Conservation (phyloP, 2,113 vertebrate genomes). For the Sander vitreus region DNA sequence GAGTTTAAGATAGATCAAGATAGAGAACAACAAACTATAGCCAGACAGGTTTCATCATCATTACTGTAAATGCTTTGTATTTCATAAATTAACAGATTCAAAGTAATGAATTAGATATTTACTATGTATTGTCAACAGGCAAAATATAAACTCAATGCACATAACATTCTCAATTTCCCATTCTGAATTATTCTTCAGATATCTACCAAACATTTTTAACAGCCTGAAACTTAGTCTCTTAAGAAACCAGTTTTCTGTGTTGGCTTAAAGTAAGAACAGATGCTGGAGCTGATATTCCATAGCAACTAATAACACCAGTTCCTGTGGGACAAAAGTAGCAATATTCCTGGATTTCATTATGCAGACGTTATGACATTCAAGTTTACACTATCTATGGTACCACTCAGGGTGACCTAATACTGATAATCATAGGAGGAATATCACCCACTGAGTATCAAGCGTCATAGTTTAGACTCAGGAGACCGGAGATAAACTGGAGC, state of each 20-base stretch:
- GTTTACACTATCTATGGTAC: neutral
- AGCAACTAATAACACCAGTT: slow-evolving; percentile 1
- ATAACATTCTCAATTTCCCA: neutral
- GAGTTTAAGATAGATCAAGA: neutral
- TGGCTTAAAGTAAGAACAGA: slow-evolving; percentile 39
- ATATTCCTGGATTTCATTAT: neutral
- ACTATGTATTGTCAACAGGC: neutral
- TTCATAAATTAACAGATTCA: neutral
- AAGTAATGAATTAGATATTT: neutral
- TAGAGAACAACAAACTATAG: neutral
- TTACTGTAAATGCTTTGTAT: neutral
- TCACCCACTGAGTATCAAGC: neutral
- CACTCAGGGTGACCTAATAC: neutral
- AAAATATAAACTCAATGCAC: neutral
- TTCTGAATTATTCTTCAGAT: neutral
- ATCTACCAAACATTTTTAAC: slow-evolving; percentile 2
- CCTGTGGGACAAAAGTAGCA: neutral
- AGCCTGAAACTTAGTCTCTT: slow-evolving; percentile 26
- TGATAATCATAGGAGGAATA: neutral
- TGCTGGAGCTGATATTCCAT: slow-evolving; percentile 31
- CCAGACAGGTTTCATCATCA: no score
- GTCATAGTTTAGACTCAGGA: neutral
- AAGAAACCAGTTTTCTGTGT: slow-evolving; percentile 30
- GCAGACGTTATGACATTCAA: neutral
- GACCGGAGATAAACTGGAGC: neutral